Conservation (phyloP, 2,888 invertebrate species). For the Acronicta alni region DNA sequence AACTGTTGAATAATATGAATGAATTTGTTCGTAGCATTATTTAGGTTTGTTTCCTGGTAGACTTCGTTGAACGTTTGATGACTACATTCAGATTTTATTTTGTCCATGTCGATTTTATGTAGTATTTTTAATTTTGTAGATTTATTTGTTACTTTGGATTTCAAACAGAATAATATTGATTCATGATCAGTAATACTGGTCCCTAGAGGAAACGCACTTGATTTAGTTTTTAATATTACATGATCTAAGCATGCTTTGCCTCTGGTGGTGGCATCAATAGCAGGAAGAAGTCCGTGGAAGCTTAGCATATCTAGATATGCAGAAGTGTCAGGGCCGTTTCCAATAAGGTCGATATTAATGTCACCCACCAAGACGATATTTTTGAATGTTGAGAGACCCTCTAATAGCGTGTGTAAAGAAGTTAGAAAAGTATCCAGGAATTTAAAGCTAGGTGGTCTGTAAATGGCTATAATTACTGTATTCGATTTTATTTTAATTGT, state of each 20-base stretch:
- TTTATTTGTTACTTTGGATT: neutral
- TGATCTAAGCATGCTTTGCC: constrained; percentile 1
- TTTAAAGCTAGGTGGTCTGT: too few species aligned
- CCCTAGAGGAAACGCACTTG: too few species aligned
- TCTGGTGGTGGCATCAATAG: neutral
- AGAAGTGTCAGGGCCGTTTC: neutral
- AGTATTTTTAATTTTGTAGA: neutral
- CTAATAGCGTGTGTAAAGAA: neutral
- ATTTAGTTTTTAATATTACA: constrained; percentile 2
- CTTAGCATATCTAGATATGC: too few species aligned
- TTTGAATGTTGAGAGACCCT: neutral
- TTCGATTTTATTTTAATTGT: constrained; percentile 1
- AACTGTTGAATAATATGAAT: neutral
- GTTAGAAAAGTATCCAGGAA: too few species aligned
- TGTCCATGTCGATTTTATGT: neutral
- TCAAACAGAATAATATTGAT: too few species aligned
- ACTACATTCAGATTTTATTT: constrained; percentile 2
- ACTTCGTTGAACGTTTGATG: neutral
- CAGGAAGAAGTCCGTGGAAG: constrained; percentile 1
- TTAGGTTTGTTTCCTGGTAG: neutral
- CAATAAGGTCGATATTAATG: neutral
- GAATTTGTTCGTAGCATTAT: neutral
- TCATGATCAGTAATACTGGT: too few species aligned
- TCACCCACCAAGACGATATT: constrained; percentile 2
- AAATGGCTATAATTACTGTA: constrained; percentile 1